A percentile compares a stretch with the other conserved stretches of the same genome.
Evolutionary conservation across 2,888 invertebrate genomes (phyloP).

Genomic region (Agonopterix arenella): DNA sequence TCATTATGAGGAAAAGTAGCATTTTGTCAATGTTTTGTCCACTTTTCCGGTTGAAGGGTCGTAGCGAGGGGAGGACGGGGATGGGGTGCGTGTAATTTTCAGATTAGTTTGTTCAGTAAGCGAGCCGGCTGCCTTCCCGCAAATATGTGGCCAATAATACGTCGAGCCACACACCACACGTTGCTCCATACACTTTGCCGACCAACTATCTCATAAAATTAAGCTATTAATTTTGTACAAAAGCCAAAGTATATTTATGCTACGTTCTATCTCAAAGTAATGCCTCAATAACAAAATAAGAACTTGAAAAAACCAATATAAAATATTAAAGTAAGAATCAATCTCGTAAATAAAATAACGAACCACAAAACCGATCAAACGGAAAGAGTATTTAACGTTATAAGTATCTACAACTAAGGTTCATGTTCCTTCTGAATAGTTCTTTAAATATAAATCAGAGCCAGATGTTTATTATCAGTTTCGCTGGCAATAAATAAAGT

Average conservation of each 20-base stretch:
- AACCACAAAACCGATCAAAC: too few species aligned
- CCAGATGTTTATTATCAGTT: constrained; percentile 62
- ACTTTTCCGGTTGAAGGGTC: background rate
- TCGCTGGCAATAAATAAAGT: constrained; percentile 60
- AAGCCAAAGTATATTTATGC: too few species aligned
- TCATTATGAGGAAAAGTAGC: background rate
- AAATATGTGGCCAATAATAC: constrained; percentile 64
- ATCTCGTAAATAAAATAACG: too few species aligned
- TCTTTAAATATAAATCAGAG: constrained; percentile 34
- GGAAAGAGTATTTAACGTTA: too few species aligned
- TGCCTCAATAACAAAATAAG: too few species aligned
- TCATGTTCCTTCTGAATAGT: constrained; percentile 10
- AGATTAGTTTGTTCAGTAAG: constrained; percentile 72
- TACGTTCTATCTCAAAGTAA: too few species aligned
- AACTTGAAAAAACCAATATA: too few species aligned
- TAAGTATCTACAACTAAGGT: constrained; percentile 3
- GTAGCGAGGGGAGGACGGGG: constrained; percentile 16
- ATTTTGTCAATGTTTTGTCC: constrained; percentile 2
- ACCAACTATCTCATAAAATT: background rate
- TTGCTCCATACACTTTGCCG: constrained; percentile 8
- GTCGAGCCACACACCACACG: constrained; percentile 11
- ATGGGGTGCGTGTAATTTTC: constrained; percentile 58
- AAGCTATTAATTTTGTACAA: too few species aligned
- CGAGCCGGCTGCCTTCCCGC: constrained; percentile 42
- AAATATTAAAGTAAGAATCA: too few species aligned